Evolutionary conservation across 2,113 vertebrate species (phyloP).

Genomic region (Pristiophorus japonicus): DNA sequence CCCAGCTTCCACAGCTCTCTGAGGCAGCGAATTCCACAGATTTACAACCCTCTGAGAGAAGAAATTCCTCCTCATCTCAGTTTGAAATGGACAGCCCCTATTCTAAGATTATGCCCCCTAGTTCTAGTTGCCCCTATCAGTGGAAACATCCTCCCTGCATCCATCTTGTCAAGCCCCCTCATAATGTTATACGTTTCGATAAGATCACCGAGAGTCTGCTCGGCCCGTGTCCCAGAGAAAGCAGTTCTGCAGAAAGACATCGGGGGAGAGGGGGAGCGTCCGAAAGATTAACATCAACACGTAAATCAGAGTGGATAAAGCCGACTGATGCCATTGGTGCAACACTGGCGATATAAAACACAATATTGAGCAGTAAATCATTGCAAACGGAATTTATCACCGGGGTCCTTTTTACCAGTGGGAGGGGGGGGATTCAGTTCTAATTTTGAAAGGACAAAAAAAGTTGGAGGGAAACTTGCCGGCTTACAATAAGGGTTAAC

Average conservation of each 20-base stretch:
- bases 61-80: too few species aligned
- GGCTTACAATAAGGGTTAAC: neutral
- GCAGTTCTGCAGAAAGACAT: neutral
- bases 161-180: too few species aligned
- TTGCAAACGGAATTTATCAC: neutral
- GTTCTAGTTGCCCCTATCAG: too few species aligned
- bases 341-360: too few species aligned
- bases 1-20: too few species aligned
- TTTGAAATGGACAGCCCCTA: too few species aligned
- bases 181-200: too few species aligned
- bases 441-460: neutral
- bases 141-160: too few species aligned
- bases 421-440: neutral
- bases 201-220: too few species aligned
- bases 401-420: neutral
- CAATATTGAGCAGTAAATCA: neutral
- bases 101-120: too few species aligned
- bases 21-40: too few species aligned
- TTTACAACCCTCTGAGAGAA: too few species aligned
- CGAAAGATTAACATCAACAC: neutral
- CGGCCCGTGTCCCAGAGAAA: neutral
- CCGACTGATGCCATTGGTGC: neutral
- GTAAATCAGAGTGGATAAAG: neutral
- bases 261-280: neutral
- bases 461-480: neutral